Evolutionary conservation across 2,888 invertebrate genomes (phyloP).

Genomic region (Drosophila formosana): DNA sequence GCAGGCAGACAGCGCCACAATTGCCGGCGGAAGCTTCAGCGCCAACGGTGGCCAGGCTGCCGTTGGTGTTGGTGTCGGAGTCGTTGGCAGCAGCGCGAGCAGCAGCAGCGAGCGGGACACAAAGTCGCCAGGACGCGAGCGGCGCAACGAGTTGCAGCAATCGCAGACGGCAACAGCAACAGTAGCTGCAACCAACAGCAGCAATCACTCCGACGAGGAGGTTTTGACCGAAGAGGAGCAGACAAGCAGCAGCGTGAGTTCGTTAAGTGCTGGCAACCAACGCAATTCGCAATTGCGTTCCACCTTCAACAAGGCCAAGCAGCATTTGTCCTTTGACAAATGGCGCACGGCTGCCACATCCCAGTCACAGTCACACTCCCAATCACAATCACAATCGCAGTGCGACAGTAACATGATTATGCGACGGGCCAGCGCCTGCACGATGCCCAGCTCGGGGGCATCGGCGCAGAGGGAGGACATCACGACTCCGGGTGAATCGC

Average conservation of each 20-base stretch:
- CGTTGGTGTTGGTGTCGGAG: constrained; percentile 59
- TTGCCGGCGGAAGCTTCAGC: constrained; percentile 83
- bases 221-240: constrained; percentile 86
- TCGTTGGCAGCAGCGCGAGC: constrained; percentile 84
- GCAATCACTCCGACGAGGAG: constrained; percentile 88
- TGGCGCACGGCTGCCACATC: constrained; percentile 86
- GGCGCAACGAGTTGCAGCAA: constrained; percentile 6
- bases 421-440: constrained; percentile 78
- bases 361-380: constrained; percentile 59
- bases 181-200: constrained; percentile 39
- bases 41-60: constrained; percentile 83
- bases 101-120: constrained; percentile 84
- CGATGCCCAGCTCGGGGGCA: constrained; percentile 63
- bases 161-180: constrained; percentile 83
- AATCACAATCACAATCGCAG: constrained; percentile 24
- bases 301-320: constrained; percentile 92
- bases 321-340: constrained; percentile 91
- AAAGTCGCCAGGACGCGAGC: constrained; percentile 84
- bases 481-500: constrained; percentile 89
- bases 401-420: constrained; percentile 70
- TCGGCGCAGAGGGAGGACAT: constrained; percentile 77
- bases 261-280: constrained; percentile 84
- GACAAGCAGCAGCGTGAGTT: constrained; percentile 81
- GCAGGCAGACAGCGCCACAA: constrained; percentile 68
- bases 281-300: constrained; percentile 92